These are phyloP conservation scores for Asteroscopus sphinx DNA, from an alignment of 2,888 invertebrate genomes.

Conservation along the genomic window DNA sequence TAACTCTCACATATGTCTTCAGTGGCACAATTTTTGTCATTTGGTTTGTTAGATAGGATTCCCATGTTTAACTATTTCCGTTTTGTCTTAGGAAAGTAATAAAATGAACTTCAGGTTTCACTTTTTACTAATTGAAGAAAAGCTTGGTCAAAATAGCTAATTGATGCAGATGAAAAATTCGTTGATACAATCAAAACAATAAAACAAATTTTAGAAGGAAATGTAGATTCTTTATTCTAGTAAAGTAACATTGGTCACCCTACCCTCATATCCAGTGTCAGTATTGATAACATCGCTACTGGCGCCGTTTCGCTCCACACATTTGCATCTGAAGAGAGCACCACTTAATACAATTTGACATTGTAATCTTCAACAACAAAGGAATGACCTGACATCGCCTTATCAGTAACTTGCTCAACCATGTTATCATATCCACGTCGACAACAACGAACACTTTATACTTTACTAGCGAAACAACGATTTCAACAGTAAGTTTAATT, in stretches of 20 bases:
- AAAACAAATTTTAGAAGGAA: not conserved
- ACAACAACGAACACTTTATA: slow-evolving; percentile 61
- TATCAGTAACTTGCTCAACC: slow-evolving; percentile 71
- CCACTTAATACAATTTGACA: slow-evolving; percentile 75
- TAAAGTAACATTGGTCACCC: slow-evolving; percentile 37
- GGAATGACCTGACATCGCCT: slow-evolving; percentile 80
- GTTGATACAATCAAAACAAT: not conserved
- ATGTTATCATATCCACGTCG: slow-evolving; percentile 57
- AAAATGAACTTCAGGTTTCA: too few relatives aligned
- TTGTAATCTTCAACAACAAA: slow-evolving; percentile 82
- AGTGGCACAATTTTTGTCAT: slow-evolving; percentile 8
- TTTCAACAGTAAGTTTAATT: slow-evolving; percentile 52
- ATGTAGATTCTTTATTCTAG: not conserved
- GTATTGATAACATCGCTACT: slow-evolving; percentile 70
- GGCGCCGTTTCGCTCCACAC: slow-evolving; percentile 75
- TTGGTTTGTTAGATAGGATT: slow-evolving; percentile 5
- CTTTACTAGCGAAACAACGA: slow-evolving; percentile 22
- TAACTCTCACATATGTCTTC: slow-evolving; percentile 4
- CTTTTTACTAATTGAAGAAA: too few relatives aligned
- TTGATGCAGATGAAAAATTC: too few relatives aligned
- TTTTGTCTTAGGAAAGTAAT: too few relatives aligned
- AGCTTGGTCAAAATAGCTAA: too few relatives aligned
- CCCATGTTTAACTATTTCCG: not conserved
- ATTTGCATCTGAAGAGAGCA: slow-evolving; percentile 83
- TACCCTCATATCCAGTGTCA: slow-evolving; percentile 47